phyloP scores from a whole-genome alignment of 2,888 invertebrate species.

The Pheosia tremula region DNA sequence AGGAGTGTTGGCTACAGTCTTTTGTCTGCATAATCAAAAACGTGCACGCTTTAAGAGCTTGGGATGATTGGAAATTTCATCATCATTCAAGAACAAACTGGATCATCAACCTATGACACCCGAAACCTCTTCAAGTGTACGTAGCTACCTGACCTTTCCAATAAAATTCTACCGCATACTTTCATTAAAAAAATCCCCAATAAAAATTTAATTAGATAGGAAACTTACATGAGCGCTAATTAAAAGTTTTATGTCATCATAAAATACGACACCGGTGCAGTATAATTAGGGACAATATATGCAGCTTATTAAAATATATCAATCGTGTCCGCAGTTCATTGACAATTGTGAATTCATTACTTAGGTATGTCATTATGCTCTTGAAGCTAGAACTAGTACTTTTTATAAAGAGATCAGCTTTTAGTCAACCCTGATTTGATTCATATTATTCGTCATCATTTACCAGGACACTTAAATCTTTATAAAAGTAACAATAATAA shows the following conservation, averaged over 20 bases:
- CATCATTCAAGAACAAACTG: no score
- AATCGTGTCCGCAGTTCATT: background rate
- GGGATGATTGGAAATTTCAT: no score
- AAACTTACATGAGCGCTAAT: background rate
- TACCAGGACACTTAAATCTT: no score
- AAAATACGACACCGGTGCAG: slow-evolving; percentile 3
- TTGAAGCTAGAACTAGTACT: no score
- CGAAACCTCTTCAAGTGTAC: background rate
- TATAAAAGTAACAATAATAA: no score
- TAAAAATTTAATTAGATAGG: slow-evolving; percentile 3
- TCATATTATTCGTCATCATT: no score
- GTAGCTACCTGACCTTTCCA: background rate
- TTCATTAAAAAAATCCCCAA: background rate
- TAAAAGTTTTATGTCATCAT: slow-evolving; percentile 5
- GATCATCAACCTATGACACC: background rate
- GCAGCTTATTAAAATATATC: background rate
- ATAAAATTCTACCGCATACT: background rate
- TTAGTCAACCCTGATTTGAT: no score
- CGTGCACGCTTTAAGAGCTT: no score
- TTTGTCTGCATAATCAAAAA: no score
- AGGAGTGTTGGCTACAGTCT: no score
- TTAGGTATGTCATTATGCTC: no score
- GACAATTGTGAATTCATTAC: background rate
- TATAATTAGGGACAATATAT: background rate
- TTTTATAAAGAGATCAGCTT: no score